Evolutionary conservation across 92 coral and sea anemone species (phyloP), one percentile per base, ranked within the genome.

Genomic region (Paragorgia papillata): DNA sequence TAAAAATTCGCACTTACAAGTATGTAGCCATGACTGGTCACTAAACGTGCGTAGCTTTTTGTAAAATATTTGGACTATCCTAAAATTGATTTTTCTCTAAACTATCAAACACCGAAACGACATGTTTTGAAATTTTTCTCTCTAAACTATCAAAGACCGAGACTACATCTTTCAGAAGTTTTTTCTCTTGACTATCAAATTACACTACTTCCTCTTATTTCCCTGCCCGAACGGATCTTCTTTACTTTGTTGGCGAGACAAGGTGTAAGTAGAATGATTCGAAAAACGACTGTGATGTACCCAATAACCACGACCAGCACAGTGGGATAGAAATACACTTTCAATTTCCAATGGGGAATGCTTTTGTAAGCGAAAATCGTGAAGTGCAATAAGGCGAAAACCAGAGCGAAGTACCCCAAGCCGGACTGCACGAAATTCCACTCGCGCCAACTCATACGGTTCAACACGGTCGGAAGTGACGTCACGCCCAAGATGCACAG

Each of bases 381-480:
- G 18, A 64, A 64, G 26, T 64, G 71, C 9, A 64, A 51, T 51
- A 64, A 64, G 39, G 71, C 50, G 26, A 25, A 64, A 17, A 64
- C 27, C 28, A 64, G 71, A 3, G 50, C 27, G 37, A 64, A 64
- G 51, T 64, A 64, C 9, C 71, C 71, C 26, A 64, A 1, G 4
- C 71, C 71, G 7, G 71, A 64, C 71, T 64, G 71, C 49, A 64
- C 71, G 71, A 64, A 64, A 64, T 64, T 64, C 71, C 71, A 64
- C 71, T 64, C 71, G n/a, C 49, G 71, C 71, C 71, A 64, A 20
- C 71, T 64, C 71, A 64, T 64, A 21, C 71, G 71, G 29, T 64
- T 64, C 12, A 64, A 20, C 24, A 64, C 71, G 6, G 71, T 64
- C 29, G 71, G 71, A 7, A 64, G 49, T 64, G 71, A 64, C 27